phyloP scores from a whole-genome alignment of 2,113 vertebrate genomes.

The Acanthochromis polyacanthus region DNA sequence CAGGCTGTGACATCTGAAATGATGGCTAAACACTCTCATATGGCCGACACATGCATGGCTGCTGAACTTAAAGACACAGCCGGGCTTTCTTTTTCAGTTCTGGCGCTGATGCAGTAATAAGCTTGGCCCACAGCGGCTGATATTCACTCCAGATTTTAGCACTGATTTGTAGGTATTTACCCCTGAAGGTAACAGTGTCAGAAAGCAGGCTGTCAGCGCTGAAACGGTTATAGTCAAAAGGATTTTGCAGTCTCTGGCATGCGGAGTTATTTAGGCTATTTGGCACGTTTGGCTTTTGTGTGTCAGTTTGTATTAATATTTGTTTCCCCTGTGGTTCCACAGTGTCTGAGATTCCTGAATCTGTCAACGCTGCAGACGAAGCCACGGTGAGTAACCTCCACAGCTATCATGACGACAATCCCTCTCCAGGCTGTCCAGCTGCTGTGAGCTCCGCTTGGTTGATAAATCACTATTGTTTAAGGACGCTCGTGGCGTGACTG shows the following conservation, averaged over 20 bases:
- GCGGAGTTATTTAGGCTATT: slow-evolving; percentile 29
- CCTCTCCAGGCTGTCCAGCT: slow-evolving; percentile 4
- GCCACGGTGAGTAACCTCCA: slow-evolving; percentile 70
- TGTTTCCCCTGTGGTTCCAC: slow-evolving; percentile 64
- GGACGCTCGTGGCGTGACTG: slow-evolving; percentile 13
- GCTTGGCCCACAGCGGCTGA: slow-evolving; percentile 41
- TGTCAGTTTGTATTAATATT: slow-evolving; percentile 58
- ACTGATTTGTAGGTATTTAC: slow-evolving; percentile 64
- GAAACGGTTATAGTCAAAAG: slow-evolving; percentile 18
- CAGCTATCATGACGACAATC: slow-evolving; percentile 25
- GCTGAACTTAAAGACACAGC: slow-evolving; percentile 45
- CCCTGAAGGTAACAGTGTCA: slow-evolving; percentile 46
- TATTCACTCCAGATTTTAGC: slow-evolving; percentile 46
- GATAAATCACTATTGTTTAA: slow-evolving; percentile 27
- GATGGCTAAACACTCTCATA: slow-evolving; percentile 64
- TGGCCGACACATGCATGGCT: slow-evolving; percentile 57
- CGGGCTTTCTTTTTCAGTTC: slow-evolving; percentile 43
- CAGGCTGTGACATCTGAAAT: slow-evolving; percentile 48
- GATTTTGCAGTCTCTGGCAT: slow-evolving; percentile 13
- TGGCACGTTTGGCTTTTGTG: slow-evolving; percentile 23
- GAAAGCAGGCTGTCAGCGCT: slow-evolving; percentile 23
- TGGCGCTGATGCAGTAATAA: slow-evolving; percentile 51
- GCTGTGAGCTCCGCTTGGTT: slow-evolving; percentile 5
- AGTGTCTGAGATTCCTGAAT: slow-evolving; percentile 69
- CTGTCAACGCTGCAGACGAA: slow-evolving; percentile 44